A percentile compares a stretch with the other conserved stretches of the same genome.
phyloP scores from a whole-genome alignment of 1,140 invertebrate species.

The Aphis gossypii region DNA sequence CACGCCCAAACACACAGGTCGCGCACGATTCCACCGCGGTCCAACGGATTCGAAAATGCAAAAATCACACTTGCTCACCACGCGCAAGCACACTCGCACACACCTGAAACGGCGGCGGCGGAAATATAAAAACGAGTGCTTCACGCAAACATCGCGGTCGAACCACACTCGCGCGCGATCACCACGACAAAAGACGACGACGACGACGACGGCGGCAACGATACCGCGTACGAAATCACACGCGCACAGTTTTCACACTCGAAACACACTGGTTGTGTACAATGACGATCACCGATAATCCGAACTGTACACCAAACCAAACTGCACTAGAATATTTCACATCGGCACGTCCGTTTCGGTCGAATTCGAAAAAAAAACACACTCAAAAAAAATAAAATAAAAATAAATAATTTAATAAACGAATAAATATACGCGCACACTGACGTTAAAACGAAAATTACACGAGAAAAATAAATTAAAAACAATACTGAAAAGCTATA shows the following conservation, averaged over 20 bases:
- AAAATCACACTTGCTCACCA: not conserved
- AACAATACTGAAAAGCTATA: not conserved
- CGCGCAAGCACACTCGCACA: not conserved
- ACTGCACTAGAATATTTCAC: constrained; percentile 39
- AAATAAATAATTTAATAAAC: not conserved
- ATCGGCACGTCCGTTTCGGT: constrained; percentile 19
- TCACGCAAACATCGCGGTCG: constrained; percentile 32
- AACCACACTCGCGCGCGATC: not conserved
- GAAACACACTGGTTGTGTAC: not conserved
- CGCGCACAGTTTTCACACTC: not conserved
- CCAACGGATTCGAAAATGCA: constrained; percentile 1
- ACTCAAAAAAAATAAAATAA: not conserved
- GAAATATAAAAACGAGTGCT: not conserved
- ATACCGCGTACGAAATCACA: not conserved
- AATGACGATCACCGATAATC: not conserved
- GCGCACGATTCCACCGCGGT: constrained; percentile 42
- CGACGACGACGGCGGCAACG: not conserved
- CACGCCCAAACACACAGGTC: constrained; percentile 56
- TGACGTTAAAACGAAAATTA: not conserved
- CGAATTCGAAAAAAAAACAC: not conserved
- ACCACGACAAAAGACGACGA: not conserved
- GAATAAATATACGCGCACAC: not conserved
- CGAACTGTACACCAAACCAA: constrained; percentile 38
- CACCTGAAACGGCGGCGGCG: constrained; percentile 26
- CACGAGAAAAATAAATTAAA: constrained; percentile 19